Base-by-base conservation (phyloP, 2,888 invertebrate genomes). In the Trileptium ribeirensis region DNA sequence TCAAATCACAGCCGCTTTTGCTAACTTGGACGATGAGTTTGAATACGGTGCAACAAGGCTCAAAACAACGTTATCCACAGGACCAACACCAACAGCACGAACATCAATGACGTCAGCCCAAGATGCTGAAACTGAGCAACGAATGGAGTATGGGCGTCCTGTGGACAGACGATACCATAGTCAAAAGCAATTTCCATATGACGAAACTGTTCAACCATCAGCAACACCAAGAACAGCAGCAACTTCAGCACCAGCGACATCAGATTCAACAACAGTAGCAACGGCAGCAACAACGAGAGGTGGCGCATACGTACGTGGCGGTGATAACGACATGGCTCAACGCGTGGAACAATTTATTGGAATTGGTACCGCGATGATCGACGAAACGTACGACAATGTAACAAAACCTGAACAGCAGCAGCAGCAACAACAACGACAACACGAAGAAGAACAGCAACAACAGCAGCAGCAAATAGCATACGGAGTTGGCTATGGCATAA, bases 1-100 rank as follows among this genome's bases (percentile, higher is more conserved):
- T n/a, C 38, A 80, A 29, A 82, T 82, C 70, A 81, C 75, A 3
- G 24, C 51, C n/a, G 38, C 67, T 24, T 81, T 81, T 67, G 33
- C 80, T 19, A 51, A 31, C 1, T 31, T 1, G 0, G 40, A 1
- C 19, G 67, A 64, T 1, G 81, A 81, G 33, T 67, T 75, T 19
- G 81, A 81, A 34, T 78, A 74, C 67, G n/a, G n/a, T n/a, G n/a
- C n/a, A n/a, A n/a, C n/a, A n/a, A n/a, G n/a, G n/a, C n/a, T n/a
- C n/a, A n/a, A n/a, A n/a, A n/a, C n/a, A n/a, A n/a, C n/a, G n/a
- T n/a, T n/a, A n/a, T n/a, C n/a, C n/a, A n/a, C n/a, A n/a, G n/a
- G n/a, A n/a, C n/a, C n/a, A n/a, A n/a, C n/a, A n/a, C n/a, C n/a
- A n/a, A n/a, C n/a, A n/a, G n/a, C n/a, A n/a, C n/a, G n/a, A n/a